Conservation (phyloP, 2,113 vertebrate species). For the Notiomystis cincta region DNA sequence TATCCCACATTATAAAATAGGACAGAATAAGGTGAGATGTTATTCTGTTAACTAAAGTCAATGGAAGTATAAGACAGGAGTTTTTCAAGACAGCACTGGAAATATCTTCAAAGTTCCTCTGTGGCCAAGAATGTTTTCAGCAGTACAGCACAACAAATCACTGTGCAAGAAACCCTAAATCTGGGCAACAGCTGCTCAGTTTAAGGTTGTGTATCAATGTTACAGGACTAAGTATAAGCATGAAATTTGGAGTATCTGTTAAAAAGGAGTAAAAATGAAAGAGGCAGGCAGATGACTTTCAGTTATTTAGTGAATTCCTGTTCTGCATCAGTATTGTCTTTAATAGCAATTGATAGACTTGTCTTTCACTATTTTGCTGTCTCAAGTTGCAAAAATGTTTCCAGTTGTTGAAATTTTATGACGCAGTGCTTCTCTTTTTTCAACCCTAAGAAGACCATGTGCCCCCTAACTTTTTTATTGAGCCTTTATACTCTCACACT, state of each 20-base stretch:
- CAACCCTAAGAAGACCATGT: not conserved
- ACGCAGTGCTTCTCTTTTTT: not conserved
- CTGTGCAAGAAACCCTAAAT: not conserved
- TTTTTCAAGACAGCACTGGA: not conserved
- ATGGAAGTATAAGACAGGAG: not conserved
- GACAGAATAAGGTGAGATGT: not conserved
- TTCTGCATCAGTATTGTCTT: not conserved
- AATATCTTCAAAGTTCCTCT: not conserved
- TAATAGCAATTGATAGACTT: not conserved
- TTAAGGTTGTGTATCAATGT: not conserved
- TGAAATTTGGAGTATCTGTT: not conserved
- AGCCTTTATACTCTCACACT: not conserved
- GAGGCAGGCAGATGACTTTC: not conserved
- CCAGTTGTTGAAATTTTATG: not conserved
- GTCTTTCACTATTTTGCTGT: not conserved
- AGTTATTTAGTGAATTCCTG: not conserved
- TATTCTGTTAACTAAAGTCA: not conserved
- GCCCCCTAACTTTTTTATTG: not conserved
- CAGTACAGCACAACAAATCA: not conserved
- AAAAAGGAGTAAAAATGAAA: not conserved
- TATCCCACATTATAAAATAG: not conserved
- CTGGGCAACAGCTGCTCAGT: not conserved
- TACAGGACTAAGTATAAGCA: not conserved
- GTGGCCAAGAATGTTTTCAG: not conserved
- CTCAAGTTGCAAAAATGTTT: not conserved